phyloP scores from a whole-genome alignment of 1,140 invertebrate genomes.

The Mamestra configurata region DNA sequence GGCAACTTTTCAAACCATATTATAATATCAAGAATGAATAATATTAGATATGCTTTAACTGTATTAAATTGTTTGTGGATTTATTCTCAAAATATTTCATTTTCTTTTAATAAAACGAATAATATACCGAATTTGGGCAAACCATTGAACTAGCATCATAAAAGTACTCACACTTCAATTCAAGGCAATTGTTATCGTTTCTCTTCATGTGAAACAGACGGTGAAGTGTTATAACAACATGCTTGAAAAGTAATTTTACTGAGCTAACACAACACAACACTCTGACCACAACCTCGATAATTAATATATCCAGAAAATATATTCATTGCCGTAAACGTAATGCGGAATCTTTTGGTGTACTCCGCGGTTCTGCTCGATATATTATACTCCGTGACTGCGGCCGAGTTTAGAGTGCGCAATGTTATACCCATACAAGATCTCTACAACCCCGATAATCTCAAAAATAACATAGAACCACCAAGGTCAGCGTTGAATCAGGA shows the following conservation, averaged over 20 bases:
- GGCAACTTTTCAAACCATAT: too few relatives aligned
- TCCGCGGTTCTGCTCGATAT: neutral
- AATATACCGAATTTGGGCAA: too few relatives aligned
- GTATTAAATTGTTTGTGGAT: too few relatives aligned
- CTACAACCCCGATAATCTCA: too few relatives aligned
- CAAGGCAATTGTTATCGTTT: neutral
- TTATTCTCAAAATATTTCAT: too few relatives aligned
- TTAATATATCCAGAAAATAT: neutral
- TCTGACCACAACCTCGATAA: neutral
- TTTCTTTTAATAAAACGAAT: too few relatives aligned
- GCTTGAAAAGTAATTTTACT: neutral
- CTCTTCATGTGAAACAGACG: neutral
- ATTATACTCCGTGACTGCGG: neutral
- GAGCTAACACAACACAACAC: slow-evolving; percentile 4
- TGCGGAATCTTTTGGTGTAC: neutral
- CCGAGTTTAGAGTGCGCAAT: neutral
- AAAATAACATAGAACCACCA: too few relatives aligned
- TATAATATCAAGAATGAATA: too few relatives aligned
- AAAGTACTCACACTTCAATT: neutral
- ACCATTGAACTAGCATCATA: neutral
- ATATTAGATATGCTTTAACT: too few relatives aligned
- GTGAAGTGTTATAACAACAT: neutral
- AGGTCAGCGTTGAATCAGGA: neutral
- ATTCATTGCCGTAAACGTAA: neutral
- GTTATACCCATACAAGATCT: neutral